A percentile compares a stretch with the other conserved stretches of the same genome.
phyloP scores from a whole-genome alignment of 1,140 invertebrate genomes.

The Aporrectodea caliginosa region DNA sequence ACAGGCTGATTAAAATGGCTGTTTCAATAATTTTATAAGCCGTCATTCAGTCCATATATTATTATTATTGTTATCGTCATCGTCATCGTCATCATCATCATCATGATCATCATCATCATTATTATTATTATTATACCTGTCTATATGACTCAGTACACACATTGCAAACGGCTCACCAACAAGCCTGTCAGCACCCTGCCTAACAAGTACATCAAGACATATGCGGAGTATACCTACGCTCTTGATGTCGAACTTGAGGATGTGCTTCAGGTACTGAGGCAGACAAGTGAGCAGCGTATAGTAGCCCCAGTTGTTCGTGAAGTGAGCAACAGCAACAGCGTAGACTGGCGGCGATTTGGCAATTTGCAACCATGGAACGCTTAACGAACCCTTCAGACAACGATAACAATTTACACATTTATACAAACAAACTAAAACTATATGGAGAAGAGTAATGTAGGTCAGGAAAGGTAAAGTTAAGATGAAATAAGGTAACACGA shows the following conservation, averaged over 20 bases:
- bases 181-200: too few relatives aligned
- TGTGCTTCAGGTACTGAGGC: conserved; percentile 89
- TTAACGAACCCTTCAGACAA: neutral
- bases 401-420: neutral
- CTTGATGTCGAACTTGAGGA: conserved; percentile 79
- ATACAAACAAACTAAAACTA: neutral
- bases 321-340: conserved; percentile 85
- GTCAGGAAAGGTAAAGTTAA: neutral
- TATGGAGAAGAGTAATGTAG: neutral
- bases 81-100: too few relatives aligned
- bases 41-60: neutral
- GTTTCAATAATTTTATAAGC: too few relatives aligned
- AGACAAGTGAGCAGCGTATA: conserved; percentile 92
- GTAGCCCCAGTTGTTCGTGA: conserved; percentile 85
- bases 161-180: too few relatives aligned
- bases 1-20: too few relatives aligned
- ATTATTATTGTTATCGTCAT: neutral
- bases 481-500: neutral
- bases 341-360: conserved; percentile 71
- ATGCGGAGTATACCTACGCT: conserved; percentile 59
- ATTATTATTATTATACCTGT: too few relatives aligned
- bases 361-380: neutral
- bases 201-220: neutral
- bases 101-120: too few relatives aligned
- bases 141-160: too few relatives aligned